Conservation (phyloP, 64 coral and sea anemone genomes). For the Montipora sp. region DNA sequence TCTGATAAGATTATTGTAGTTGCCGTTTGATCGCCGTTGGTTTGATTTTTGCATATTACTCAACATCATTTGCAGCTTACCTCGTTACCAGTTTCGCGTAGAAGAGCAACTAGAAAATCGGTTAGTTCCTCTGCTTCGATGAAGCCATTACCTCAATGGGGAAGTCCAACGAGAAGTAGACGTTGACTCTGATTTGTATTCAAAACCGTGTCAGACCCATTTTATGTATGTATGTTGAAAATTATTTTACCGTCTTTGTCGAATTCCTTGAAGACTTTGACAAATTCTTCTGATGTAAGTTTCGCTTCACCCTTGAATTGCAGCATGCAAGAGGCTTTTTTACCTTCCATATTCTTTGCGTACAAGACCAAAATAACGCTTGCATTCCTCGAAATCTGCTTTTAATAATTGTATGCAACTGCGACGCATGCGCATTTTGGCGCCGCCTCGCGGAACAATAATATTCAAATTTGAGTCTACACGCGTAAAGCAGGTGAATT, state of each 20-base stretch:
- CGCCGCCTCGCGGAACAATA: neutral
- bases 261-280: constrained; percentile 59
- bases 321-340: constrained; percentile 10
- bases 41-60: neutral
- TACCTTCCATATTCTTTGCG: constrained; percentile 12
- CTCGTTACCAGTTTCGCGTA: constrained; percentile 38
- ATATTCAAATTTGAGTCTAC: constrained; percentile 39
- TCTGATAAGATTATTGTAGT: neutral
- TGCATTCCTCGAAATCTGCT: neutral
- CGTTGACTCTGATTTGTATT: neutral
- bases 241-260: constrained; percentile 46
- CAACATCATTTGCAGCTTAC: neutral
- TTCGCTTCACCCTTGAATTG: constrained; percentile 9
- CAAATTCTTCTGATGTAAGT: constrained; percentile 32
- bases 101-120: neutral
- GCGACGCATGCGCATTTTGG: neutral
- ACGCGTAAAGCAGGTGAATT: constrained; percentile 14
- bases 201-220: neutral
- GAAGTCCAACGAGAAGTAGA: neutral
- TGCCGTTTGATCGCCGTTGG: neutral
- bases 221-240: neutral
- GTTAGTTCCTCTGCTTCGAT: constrained; percentile 28
- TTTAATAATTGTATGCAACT: constrained; percentile 9
- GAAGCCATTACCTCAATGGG: constrained; percentile 2
- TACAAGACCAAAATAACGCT: constrained; percentile 46